phyloP scores from a whole-genome alignment of 2,888 invertebrate genomes.

The Brachycybe producta region DNA sequence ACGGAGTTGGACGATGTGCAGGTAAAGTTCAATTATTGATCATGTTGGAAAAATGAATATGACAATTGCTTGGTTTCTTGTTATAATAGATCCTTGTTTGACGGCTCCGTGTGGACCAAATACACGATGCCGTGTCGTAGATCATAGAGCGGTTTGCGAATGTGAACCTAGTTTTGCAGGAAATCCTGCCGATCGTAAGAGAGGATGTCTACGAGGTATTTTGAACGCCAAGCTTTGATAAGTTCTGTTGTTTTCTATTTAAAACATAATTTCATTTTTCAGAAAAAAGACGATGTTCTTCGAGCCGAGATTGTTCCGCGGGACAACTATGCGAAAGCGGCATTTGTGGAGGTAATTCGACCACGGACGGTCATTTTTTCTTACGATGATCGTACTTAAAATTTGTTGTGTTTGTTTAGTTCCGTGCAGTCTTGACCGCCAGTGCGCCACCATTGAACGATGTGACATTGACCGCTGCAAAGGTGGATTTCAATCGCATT shows the following conservation, averaged over 20 bases:
- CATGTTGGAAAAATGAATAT: neutral
- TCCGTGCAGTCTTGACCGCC: conserved; percentile 48
- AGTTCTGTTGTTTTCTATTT: too few relatives aligned
- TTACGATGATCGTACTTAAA: conserved; percentile 1
- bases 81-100: conserved; percentile 11
- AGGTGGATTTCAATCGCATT: conserved; percentile 13
- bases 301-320: conserved; percentile 23
- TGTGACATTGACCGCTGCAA: conserved; percentile 58
- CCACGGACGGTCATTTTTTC: neutral
- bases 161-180: conserved; percentile 23
- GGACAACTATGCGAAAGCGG: conserved; percentile 25
- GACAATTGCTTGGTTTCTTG: neutral
- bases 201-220: conserved; percentile 17
- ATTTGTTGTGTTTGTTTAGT: conserved; percentile 5
- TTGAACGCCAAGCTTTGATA: too few relatives aligned
- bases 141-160: conserved; percentile 55
- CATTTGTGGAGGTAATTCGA: conserved; percentile 22
- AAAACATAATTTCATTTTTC: conserved; percentile 4
- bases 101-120: conserved; percentile 52
- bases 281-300: conserved; percentile 23
- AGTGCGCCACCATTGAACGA: conserved; percentile 70
- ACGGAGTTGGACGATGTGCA: conserved; percentile 48
- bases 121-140: conserved; percentile 57
- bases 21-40: conserved; percentile 10
- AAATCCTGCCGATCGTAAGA: conserved; percentile 15